These are phyloP conservation scores for Geophilus truncorum DNA, from an alignment of 2,888 invertebrate species.

Conservation along the genomic window DNA sequence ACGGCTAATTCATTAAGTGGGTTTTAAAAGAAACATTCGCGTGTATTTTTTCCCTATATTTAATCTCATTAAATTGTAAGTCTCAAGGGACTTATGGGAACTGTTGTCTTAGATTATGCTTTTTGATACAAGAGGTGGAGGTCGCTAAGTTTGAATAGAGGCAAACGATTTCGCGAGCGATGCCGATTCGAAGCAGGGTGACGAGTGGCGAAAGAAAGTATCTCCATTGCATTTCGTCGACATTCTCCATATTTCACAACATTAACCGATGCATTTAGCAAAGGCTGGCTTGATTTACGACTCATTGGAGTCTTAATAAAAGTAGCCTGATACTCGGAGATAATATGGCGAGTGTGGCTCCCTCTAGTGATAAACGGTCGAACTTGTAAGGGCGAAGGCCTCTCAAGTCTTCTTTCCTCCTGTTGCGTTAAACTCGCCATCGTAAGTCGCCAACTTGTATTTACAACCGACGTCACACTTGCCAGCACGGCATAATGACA, in stretches of 20 bases:
- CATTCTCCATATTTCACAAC: constrained; percentile 30
- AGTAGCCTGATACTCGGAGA: constrained; percentile 33
- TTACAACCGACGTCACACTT: background rate
- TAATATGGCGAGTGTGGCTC: constrained; percentile 30
- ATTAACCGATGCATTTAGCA: constrained; percentile 33
- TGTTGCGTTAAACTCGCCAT: background rate
- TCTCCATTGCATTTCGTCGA: constrained; percentile 29
- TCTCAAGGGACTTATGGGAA: background rate
- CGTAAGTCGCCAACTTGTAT: background rate
- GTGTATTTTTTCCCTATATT: background rate
- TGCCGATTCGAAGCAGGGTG: background rate
- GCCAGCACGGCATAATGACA: background rate
- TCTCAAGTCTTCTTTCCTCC: background rate
- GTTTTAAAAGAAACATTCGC: background rate
- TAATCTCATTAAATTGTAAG: background rate
- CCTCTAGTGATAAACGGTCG: constrained; percentile 23
- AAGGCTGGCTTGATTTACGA: constrained; percentile 29
- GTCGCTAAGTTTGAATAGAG: background rate
- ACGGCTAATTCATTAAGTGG: background rate
- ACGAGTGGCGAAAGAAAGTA: background rate
- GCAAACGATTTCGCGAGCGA: background rate
- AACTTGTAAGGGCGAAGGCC: constrained; percentile 7
- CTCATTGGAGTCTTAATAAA: constrained; percentile 35
- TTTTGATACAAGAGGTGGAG: constrained; percentile 7
- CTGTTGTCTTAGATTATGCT: background rate